phyloP scores from a whole-genome alignment of 2,113 vertebrate species.

The Protomyctophum bolini region DNA sequence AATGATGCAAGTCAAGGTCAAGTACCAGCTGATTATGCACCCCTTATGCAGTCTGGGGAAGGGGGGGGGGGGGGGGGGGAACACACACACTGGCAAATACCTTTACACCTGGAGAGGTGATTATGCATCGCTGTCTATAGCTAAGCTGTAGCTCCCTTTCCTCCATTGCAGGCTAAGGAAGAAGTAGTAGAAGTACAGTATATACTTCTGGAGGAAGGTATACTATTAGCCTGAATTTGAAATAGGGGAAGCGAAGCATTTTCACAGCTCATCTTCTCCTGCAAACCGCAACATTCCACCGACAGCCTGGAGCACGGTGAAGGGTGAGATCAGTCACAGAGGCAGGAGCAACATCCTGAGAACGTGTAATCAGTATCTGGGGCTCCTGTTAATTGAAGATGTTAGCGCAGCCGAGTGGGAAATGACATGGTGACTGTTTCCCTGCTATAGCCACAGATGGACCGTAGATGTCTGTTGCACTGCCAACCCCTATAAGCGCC shows the following conservation, averaged over 20 bases:
- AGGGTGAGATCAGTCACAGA: slow-evolving; percentile 71
- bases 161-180: slow-evolving; percentile 7
- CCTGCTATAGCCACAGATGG: slow-evolving; percentile 69
- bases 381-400: slow-evolving; percentile 77
- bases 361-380: slow-evolving; percentile 75
- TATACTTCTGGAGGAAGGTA: slow-evolving; percentile 5
- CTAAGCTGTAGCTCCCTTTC: slow-evolving; percentile 44
- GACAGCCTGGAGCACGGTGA: slow-evolving; percentile 53
- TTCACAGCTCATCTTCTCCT: slow-evolving; percentile 5
- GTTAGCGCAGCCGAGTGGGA: slow-evolving; percentile 76
- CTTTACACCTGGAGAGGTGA: slow-evolving; percentile 65
- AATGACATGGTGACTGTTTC: slow-evolving; percentile 72
- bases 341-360: slow-evolving; percentile 69
- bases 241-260: slow-evolving; percentile 12
- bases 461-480: slow-evolving; percentile 35
- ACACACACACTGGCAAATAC: slow-evolving; percentile 53
- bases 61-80: neutral
- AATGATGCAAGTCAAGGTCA: slow-evolving; percentile 77
- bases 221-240: slow-evolving; percentile 4
- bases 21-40: slow-evolving; percentile 64
- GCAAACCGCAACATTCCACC: slow-evolving; percentile 29
- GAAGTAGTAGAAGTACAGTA: neutral
- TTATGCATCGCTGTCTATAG: slow-evolving; percentile 50
- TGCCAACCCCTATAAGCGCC: too few species aligned
- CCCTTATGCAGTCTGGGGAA: slow-evolving; percentile 50